Percentiles rank a stretch among this genome's conserved stretches.
Conservation (phyloP, 2,888 invertebrate species). For the Allolobophora icterica region DNA sequence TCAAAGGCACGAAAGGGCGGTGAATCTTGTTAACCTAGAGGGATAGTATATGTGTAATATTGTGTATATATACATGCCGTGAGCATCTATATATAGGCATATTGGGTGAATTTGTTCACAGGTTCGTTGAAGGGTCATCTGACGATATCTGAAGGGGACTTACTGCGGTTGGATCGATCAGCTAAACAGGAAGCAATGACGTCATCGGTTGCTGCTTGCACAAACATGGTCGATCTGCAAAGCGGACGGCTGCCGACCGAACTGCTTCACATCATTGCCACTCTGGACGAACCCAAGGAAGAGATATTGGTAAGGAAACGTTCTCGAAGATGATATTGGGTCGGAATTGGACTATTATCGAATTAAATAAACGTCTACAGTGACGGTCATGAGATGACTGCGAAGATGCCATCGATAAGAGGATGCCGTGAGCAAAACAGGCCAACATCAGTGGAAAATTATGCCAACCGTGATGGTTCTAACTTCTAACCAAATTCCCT, state of each 20-base stretch:
- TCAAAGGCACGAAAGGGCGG: too few relatives aligned
- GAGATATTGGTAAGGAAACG: neutral
- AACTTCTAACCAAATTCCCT: neutral
- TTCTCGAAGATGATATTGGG: neutral
- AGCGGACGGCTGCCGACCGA: slow-evolving; percentile 20
- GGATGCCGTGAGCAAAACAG: neutral
- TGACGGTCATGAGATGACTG: neutral
- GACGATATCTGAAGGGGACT: slow-evolving; percentile 1
- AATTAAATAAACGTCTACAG: neutral
- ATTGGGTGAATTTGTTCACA: neutral
- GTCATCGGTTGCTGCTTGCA: neutral
- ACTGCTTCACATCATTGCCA: neutral
- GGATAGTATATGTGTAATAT: too few relatives aligned
- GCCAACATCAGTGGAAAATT: neutral
- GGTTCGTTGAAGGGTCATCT: neutral
- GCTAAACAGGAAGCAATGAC: slow-evolving; percentile 12
- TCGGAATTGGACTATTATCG: slow-evolving; percentile 8
- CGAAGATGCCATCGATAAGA: neutral
- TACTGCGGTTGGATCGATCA: neutral
- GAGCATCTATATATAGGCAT: neutral
- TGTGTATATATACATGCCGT: neutral
- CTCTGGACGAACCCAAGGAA: slow-evolving; percentile 11
- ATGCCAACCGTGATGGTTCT: neutral
- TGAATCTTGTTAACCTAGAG: too few relatives aligned
- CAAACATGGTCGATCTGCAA: neutral